A percentile compares a stretch with the other conserved stretches of the same genome.
phyloP scores from a whole-genome alignment of 2,797 vertebrate genomes.

The Amblyopsis hoosieri region DNA sequence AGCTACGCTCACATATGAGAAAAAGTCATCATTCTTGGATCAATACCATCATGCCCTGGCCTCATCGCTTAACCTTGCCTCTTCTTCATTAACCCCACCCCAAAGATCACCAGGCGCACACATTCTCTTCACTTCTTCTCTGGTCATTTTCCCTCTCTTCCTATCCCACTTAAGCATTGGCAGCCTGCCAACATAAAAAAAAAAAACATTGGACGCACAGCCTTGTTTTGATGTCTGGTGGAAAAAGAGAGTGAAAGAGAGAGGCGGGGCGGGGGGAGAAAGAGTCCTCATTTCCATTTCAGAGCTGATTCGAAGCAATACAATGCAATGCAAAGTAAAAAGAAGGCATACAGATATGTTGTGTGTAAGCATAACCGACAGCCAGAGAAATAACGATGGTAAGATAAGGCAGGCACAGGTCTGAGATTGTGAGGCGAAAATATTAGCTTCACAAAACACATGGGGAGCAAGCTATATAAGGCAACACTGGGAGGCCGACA shows the following conservation, averaged over 20 bases:
- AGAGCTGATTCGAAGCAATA: slow-evolving; percentile 71
- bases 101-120: too few species aligned
- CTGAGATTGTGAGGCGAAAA: slow-evolving; percentile 27
- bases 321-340: slow-evolving; percentile 46
- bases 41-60: slow-evolving; percentile 61
- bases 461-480: slow-evolving; percentile 21
- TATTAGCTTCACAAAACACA: slow-evolving; percentile 37
- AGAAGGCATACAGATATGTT: slow-evolving; percentile 55
- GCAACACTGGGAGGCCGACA: slow-evolving; percentile 23
- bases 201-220: slow-evolving; percentile 81
- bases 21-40: slow-evolving; percentile 57
- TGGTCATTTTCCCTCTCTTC: slow-evolving; percentile 48
- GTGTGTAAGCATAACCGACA: slow-evolving; percentile 50
- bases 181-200: slow-evolving; percentile 80
- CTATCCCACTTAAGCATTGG: slow-evolving; percentile 82
- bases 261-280: slow-evolving; percentile 31
- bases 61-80: slow-evolving; percentile 57
- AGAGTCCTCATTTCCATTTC: slow-evolving; percentile 89
- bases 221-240: slow-evolving; percentile 83
- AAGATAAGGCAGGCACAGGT: slow-evolving; percentile 27
- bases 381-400: slow-evolving; percentile 26
- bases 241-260: slow-evolving; percentile 62
- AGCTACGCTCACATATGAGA: slow-evolving; percentile 61
- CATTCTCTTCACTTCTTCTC: slow-evolving; percentile 15
- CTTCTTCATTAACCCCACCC: slow-evolving; percentile 52